Evolutionary conservation across 2,888 invertebrate genomes (phyloP).

Genomic region (Erebia ligea): DNA sequence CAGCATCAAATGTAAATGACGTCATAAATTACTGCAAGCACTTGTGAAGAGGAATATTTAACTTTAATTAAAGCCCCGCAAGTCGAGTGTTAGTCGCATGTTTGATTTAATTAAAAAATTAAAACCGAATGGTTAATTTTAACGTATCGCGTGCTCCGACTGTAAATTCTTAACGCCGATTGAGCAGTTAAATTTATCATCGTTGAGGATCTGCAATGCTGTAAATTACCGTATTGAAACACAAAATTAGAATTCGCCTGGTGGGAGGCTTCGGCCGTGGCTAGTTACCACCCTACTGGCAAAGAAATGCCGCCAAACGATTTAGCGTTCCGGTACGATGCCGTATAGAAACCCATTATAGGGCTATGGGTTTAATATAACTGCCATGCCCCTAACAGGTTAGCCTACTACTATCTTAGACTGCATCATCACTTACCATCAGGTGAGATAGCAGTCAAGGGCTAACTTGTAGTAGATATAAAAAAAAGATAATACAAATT

Average conservation of each 20-base stretch:
- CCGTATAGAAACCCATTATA: too few relatives aligned
- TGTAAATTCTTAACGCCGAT: conserved; percentile 11
- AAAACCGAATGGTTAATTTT: conserved; percentile 41
- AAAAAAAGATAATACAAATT: too few relatives aligned
- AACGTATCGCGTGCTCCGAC: conserved; percentile 19
- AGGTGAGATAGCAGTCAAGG: too few relatives aligned
- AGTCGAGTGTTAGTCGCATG: conserved; percentile 34
- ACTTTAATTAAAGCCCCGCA: conserved; percentile 44
- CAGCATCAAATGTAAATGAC: conserved; percentile 39
- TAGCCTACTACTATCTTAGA: too few relatives aligned
- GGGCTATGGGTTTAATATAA: too few relatives aligned
- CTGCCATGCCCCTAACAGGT: too few relatives aligned
- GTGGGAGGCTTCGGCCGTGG: too few relatives aligned
- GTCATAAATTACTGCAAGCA: conserved; percentile 32
- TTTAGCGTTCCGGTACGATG: too few relatives aligned
- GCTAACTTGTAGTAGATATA: too few relatives aligned
- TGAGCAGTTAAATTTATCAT: conserved; percentile 19
- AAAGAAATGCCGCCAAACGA: too few relatives aligned
- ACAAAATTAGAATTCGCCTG: neutral
- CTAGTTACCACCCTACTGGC: too few relatives aligned
- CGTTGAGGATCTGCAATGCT: conserved; percentile 2
- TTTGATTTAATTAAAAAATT: conserved; percentile 54
- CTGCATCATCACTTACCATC: too few relatives aligned
- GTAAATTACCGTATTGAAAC: neutral
- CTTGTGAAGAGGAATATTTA: conserved; percentile 42